phyloP scores from a whole-genome alignment of 2,888 invertebrate genomes.

The Drosophila buzzatii region DNA sequence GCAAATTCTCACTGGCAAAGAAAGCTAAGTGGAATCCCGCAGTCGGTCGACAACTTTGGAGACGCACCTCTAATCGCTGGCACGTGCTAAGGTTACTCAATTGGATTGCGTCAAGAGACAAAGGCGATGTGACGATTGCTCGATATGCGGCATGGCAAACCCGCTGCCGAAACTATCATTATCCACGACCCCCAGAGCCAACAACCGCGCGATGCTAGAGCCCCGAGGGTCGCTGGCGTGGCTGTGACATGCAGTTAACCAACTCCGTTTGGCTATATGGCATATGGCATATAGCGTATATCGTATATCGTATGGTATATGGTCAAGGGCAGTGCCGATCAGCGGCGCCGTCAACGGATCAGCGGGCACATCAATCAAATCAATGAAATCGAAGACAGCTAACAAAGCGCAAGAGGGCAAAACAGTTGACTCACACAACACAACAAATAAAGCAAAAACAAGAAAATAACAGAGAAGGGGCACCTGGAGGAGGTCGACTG shows the following conservation, averaged over 20 bases:
- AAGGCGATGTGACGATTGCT: conserved; percentile 53
- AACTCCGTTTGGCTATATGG: conserved; percentile 23
- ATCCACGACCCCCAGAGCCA: conserved; percentile 61
- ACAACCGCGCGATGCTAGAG: conserved; percentile 19
- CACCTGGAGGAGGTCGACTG: conserved; percentile 51
- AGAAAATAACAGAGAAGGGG: not conserved
- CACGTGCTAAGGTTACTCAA: conserved; percentile 79
- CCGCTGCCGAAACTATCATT: conserved; percentile 56
- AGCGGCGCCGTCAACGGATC: conserved; percentile 62
- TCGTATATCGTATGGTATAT: conserved; percentile 49
- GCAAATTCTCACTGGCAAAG: conserved; percentile 9
- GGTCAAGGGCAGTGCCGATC: conserved; percentile 71
- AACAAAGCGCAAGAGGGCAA: conserved; percentile 38
- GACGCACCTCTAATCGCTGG: conserved; percentile 66
- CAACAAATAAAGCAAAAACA: not conserved
- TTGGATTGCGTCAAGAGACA: conserved; percentile 46
- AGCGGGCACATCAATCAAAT: conserved; percentile 79
- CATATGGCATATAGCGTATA: conserved; percentile 48
- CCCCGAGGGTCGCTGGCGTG: conserved; percentile 74
- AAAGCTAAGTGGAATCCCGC: conserved; percentile 23
- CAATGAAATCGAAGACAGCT: conserved; percentile 76
- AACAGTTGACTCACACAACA: conserved; percentile 27
- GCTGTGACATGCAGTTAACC: conserved; percentile 54
- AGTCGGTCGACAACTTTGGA: conserved; percentile 27
- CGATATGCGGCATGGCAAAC: conserved; percentile 38